Evolutionary conservation across 2,888 invertebrate genomes (phyloP).

Genomic region (Yponomeuta plumbellus): DNA sequence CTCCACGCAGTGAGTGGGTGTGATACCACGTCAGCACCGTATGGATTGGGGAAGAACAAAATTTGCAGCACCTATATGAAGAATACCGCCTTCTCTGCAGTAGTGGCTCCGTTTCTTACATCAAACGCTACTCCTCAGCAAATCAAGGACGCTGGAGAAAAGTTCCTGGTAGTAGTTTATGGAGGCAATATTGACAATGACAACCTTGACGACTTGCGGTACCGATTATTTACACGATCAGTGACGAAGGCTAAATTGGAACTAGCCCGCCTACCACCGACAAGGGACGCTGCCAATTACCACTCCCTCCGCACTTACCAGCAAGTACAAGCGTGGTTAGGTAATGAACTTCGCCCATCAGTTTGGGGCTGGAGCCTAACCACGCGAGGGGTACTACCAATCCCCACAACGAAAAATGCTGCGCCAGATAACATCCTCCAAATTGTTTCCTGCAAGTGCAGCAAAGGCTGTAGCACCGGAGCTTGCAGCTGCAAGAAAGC

Average conservation of each 20-base stretch:
- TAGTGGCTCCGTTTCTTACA: too few relatives aligned
- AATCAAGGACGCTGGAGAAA: too few relatives aligned
- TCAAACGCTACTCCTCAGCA: too few relatives aligned
- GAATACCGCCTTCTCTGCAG: too few relatives aligned
- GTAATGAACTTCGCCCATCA: slow-evolving; percentile 17
- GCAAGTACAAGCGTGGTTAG: slow-evolving; percentile 17
- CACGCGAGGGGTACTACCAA: background rate
- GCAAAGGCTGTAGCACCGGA: background rate
- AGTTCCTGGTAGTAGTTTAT: too few relatives aligned
- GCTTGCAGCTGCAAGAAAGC: background rate
- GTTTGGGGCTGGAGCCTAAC: background rate
- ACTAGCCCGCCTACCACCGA: slow-evolving; percentile 20
- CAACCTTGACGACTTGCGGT: slow-evolving; percentile 17
- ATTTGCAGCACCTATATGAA: too few relatives aligned
- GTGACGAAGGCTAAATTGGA: too few relatives aligned
- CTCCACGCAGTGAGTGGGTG: too few relatives aligned
- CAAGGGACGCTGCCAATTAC: slow-evolving; percentile 18
- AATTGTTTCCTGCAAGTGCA: background rate
- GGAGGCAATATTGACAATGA: background rate
- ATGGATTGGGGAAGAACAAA: too few relatives aligned
- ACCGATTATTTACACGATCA: slow-evolving; percentile 9
- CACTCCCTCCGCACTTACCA: slow-evolving; percentile 29
- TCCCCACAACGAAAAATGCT: background rate
- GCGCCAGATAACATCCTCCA: background rate
- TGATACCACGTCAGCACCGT: too few relatives aligned